Evolutionary conservation across 30 jellyfish, hydroid and myxozoan species (phyloP), one percentile per base, ranked within the genome.

Genomic region (Pelagia noctiluca): DNA sequence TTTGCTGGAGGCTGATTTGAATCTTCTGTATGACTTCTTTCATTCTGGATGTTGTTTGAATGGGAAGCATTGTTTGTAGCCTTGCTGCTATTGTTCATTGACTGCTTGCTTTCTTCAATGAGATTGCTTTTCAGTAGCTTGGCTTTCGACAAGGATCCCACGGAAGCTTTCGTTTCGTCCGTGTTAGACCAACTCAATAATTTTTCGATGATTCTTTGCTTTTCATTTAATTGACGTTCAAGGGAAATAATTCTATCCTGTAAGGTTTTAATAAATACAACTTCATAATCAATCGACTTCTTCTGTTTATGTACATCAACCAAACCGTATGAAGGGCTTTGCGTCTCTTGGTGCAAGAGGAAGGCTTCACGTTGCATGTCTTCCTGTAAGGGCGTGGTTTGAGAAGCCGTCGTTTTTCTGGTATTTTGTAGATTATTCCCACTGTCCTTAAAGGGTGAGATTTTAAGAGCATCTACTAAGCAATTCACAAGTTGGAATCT

Each of bases 301-400:
- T 8, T 42, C 16, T 42, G 8, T 16, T 42, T 42, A 42, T 42
- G 57, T 42, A 42, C 57, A 42, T 42, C 57, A 16, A 16, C 57
- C 57, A 42, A 42, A 42, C 57, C 57, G 57, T 42, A 42, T 8
- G 57, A 42, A 16, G 57, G 57, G 16, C 57, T 42, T 42, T 42
- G 57, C 57, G 57, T 16, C 57, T 42, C 57, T 42, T 42, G 57
- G 8, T 42, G 57, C 16, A 42, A 42, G 57, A 16, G 57, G 12
- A 42, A 5, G 57, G 57, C 57, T 42, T 42, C 57, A 42, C 57
- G 57, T 5, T 42, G 57, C 57, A 42, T 42, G 57, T 42, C 57
- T 42, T 42, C 57, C 57, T 42, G 57, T 42, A 42, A 42, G 57
- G 57, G 57, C 57, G 57, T 42, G 57, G 57, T 42, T 42, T 42